Base-by-base conservation (phyloP, 2,797 vertebrate species). In the Erithacus rubecula region DNA sequence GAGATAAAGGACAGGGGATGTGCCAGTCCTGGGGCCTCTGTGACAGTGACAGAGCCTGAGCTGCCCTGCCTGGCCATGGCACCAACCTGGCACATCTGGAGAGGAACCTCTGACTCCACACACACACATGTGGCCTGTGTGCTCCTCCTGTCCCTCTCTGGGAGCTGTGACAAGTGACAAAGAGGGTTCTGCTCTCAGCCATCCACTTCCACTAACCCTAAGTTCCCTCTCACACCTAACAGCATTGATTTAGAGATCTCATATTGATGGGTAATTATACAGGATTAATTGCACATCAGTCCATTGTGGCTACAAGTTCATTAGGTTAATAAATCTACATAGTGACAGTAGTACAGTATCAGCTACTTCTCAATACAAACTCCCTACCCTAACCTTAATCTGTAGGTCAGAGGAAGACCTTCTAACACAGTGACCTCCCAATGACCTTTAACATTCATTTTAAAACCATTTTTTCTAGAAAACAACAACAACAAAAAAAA, bases 281-380 rank as follows among this genome's bases (percentile, higher is more conserved):
- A 97, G 96, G 94, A 88, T 96, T 94, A 95, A 97, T 97, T 97
- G 96, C 97, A 98, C 96, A 83, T 98, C 97, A 98, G 98, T 98
- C 98, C 98, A 82, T 97, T 97, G 93, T 97, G 97, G 97, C 97
- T 97, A 97, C 96, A 96, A 92, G 84, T 96, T 97, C 94, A 92
- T 97, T 96, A 96, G 97, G 95, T 92, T 94, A 95, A 94, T 91
- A 93, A 94, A 96, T 97, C 96, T 97, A 96, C 94, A 84, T 96
- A 95, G 96, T 97, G 96, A 98, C 98, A 98, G 98, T 98, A 98
- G 98, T 98, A 98, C 97, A 97, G 97, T 97, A 97, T 97, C 91
- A 91, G 89, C 90, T 95, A 93, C 94, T 96, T 95, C 58, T 93
- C 95, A 83, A 94, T 95, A 96, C 77, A 93, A 94, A 87, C 90